phyloP scores from a whole-genome alignment of 2,797 vertebrate species.

The Luscinia megarhynchos region DNA sequence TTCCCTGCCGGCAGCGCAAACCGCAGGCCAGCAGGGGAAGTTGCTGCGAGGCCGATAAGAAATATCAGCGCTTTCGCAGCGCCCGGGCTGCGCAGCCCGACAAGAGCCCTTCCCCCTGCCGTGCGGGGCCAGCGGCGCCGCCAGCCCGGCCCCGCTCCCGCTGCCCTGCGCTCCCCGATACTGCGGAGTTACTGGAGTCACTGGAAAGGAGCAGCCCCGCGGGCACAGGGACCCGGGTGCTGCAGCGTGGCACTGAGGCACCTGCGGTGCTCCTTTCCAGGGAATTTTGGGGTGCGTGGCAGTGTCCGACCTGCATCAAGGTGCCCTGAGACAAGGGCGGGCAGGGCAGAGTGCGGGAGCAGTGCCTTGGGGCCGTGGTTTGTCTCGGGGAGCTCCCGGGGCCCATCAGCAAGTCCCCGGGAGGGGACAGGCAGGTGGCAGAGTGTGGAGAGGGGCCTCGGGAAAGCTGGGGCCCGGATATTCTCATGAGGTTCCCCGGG shows the following conservation, averaged over 20 bases:
- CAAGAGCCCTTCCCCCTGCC: constrained; percentile 58
- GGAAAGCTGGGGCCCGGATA: background rate
- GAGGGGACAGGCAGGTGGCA: background rate
- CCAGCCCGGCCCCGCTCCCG: background rate
- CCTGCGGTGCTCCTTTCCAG: rapidly evolving
- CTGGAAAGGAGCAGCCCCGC: background rate
- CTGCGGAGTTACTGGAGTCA: constrained; percentile 26
- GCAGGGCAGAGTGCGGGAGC: background rate
- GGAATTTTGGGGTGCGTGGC: background rate
- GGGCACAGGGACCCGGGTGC: rapidly evolving
- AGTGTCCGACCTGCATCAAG: background rate
- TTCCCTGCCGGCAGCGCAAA: constrained; percentile 50
- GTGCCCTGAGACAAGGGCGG: rapidly evolving
- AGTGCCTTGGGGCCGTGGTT: rapidly evolving
- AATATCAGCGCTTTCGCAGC: constrained; percentile 73
- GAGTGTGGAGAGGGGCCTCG: background rate
- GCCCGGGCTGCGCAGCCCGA: background rate
- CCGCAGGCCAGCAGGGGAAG: constrained; percentile 77
- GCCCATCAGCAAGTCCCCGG: rapidly evolving
- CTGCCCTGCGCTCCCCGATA: background rate
- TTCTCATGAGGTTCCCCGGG: background rate
- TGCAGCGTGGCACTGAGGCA: rapidly evolving
- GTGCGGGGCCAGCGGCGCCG: rapidly evolving
- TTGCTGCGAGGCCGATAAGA: constrained; percentile 75
- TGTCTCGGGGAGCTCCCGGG: background rate